These are phyloP conservation scores for Cisticola juncidis DNA, from an alignment of 2,113 vertebrate species.

Conservation along the genomic window DNA sequence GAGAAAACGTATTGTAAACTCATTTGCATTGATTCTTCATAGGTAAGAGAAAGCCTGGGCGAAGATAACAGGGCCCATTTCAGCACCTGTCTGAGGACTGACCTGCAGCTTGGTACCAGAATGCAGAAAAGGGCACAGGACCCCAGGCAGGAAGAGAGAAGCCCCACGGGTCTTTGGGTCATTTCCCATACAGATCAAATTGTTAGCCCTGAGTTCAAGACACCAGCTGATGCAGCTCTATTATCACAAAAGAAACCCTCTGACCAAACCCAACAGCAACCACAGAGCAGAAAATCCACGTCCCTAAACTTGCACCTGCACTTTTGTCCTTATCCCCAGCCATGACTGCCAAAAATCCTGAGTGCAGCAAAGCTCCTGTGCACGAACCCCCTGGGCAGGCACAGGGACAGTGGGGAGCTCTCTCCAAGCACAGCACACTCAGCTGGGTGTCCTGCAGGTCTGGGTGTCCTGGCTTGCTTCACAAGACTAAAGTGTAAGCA, in stretches of 20 bases:
- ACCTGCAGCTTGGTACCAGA: background rate
- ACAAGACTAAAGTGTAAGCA: background rate
- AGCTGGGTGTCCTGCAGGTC: background rate
- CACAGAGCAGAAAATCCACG: background rate
- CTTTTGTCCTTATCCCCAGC: background rate
- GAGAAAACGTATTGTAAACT: background rate
- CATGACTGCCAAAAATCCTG: background rate
- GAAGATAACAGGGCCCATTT: background rate
- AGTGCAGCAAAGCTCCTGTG: background rate
- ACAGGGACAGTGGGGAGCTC: fast-evolving
- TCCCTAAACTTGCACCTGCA: background rate
- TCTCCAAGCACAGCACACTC: background rate
- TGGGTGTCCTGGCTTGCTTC: background rate
- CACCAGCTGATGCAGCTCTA: background rate
- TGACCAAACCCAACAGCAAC: background rate
- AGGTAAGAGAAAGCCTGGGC: background rate
- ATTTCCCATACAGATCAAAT: background rate
- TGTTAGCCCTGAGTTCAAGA: background rate
- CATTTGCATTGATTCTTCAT: background rate
- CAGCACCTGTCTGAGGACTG: background rate
- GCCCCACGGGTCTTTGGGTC: fast-evolving
- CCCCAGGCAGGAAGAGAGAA: background rate
- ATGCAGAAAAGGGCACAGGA: background rate
- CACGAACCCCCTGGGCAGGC: background rate
- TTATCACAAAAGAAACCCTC: background rate